Conservation (phyloP, 2,113 vertebrate species). For the Panthera uncia region DNA sequence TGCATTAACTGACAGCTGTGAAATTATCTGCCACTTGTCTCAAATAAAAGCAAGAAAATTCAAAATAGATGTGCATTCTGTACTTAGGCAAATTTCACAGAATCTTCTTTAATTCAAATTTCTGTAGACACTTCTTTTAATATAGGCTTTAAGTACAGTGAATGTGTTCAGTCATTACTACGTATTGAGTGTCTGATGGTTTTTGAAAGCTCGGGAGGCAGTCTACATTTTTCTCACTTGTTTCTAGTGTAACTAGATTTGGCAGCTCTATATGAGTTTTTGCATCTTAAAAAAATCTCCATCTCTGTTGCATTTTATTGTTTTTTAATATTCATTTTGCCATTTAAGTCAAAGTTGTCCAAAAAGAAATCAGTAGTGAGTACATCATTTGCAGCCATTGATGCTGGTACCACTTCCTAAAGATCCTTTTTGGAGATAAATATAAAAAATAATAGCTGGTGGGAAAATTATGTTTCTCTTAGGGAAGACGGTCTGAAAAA, state of each 20-base stretch:
- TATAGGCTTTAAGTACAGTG: conserved; percentile 77
- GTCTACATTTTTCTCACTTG: conserved; percentile 67
- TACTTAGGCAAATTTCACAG: conserved; percentile 83
- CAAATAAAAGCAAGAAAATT: conserved; percentile 81
- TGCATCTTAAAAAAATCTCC: conserved; percentile 26
- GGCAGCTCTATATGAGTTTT: conserved; percentile 52
- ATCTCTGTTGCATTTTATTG: conserved; percentile 49
- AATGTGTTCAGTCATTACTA: conserved; percentile 80
- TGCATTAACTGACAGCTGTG: conserved; percentile 86
- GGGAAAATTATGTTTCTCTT: not conserved
- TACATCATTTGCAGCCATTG: not conserved
- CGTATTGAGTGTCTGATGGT: conserved; percentile 78
- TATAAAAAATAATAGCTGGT: not conserved
- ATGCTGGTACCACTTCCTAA: not conserved
- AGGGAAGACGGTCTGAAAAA: not conserved
- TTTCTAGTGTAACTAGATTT: conserved; percentile 64
- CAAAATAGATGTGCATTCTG: conserved; percentile 82
- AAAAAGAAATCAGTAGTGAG: not conserved
- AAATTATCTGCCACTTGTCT: conserved; percentile 83
- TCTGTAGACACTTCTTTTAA: conserved; percentile 72
- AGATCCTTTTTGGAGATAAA: not conserved
- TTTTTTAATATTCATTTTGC: conserved; percentile 62
- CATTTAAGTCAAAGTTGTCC: conserved; percentile 46
- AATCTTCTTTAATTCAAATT: conserved; percentile 82
- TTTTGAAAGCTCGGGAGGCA: conserved; percentile 74